phyloP scores from a whole-genome alignment of 2,888 invertebrate genomes.

The Glaucopsyche alexis region DNA sequence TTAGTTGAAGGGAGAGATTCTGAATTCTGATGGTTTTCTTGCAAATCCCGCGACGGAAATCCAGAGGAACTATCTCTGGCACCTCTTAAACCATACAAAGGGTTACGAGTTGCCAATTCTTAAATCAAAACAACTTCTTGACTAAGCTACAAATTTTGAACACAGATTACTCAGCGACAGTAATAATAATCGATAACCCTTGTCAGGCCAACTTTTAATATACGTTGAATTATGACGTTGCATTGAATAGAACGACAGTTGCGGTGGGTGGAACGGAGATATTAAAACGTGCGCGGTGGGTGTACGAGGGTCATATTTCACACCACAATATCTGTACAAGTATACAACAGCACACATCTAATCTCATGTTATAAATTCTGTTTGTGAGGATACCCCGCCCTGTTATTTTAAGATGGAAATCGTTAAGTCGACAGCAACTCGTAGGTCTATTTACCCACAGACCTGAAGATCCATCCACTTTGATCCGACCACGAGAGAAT shows the following conservation, averaged over 20 bases:
- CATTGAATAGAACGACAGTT: conserved; percentile 3
- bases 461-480: not conserved
- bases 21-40: no score
- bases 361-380: not conserved
- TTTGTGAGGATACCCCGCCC: not conserved
- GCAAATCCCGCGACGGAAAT: no score
- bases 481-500: not conserved
- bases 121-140: no score
- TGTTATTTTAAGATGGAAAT: not conserved
- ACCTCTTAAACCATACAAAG: no score
- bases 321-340: not conserved
- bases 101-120: no score
- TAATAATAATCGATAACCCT: not conserved
- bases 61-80: no score
- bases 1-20: no score
- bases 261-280: conserved; percentile 13
- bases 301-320: conserved; percentile 8
- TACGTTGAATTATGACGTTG: not conserved
- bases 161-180: not conserved
- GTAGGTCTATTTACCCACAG: not conserved
- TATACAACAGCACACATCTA: not conserved
- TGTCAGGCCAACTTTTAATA: not conserved
- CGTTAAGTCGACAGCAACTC: not conserved
- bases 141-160: not conserved
- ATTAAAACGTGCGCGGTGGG: conserved; percentile 22